Base-by-base conservation (phyloP, 2,797 vertebrate species). In the Pseudocheirus occidentalis region DNA sequence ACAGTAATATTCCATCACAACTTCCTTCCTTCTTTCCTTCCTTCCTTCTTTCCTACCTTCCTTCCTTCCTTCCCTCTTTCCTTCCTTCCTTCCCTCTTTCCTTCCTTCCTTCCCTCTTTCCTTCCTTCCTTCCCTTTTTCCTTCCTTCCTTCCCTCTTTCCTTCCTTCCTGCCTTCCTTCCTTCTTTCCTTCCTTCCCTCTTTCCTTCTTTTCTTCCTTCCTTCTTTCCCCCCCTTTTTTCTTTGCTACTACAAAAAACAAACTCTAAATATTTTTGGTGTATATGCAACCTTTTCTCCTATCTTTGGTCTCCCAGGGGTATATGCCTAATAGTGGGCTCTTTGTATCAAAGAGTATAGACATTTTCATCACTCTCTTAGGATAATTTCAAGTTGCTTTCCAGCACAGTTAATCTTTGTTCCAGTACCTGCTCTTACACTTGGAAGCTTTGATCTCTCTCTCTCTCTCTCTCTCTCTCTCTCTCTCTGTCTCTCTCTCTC, bases 71-170 rank as follows among this genome's bases (percentile, higher is more conserved):
- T 58, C 92, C 59, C 55, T 28, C 90, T 40, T n/a, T 14, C 31
- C 53, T 9, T 50, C 10, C 0, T 16, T 24, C 3, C 10, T n/a
- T n/a, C 34, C 14, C 5, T 31, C 62, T 1, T n/a, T 7, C 16
- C 34, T n/a, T n/a, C 34, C 13, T n/a, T n/a, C 13, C 29, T 14
- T 27, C 12, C 13, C 1, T 3, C 7, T 7, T 28, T 13, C 9
- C 6, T 58, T 7, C 21, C 21, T 18, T 58, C 18, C 28, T 59
- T 18, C 29, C 18, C 28, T 59, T 3, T 59, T 34, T 66, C 59
- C 52, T 52, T 52, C 10, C 27, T 5, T 5, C 5, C 24, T 52
- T 52, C 52, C 52, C 6, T 52, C 28, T 5, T 29, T 21, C 28
- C 57, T 59, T 62, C 31, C 59, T 34, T 34, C 31, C 13, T 1